Evolutionary conservation across 2,797 vertebrate species (phyloP), one percentile per base, ranked within the genome.

Genomic region (Phrynocephalus vlangalii): DNA sequence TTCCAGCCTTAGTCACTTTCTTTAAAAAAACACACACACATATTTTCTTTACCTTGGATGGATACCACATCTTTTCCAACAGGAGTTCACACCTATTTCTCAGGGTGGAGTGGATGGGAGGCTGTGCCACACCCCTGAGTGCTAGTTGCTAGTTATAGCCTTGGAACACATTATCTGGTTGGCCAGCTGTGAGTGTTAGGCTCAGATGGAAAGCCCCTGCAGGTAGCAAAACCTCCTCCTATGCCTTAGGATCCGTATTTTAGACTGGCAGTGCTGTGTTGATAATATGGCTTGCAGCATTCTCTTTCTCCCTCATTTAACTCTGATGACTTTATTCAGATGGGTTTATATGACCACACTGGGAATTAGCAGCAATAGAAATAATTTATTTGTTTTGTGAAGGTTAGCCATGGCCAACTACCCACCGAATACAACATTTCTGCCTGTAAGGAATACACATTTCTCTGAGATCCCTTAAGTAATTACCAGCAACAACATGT

Each of bases 401-500:
- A 80, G 44, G 50, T 85, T 83, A 52, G 72, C 68, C 87, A 71
- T 30, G 88, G 63, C 38, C 87, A 24, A 15, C n/a, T 67, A 11
- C 30, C 38, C 78, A 86, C 56, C 0, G 0, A 88, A 92, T 87
- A 15, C 8, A 44, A 33, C 18, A 73, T 72, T 13, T 72, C 28
- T 10, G 30, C 13, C 1, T 56, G n/a, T 7, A 15, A 6, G 13
- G 70, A 38, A n/a, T 82, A 84, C 83, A 26, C 80, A 83, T 88
- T 28, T 4, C 79, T 78, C 38, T 7, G 78, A 75, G 26, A 68
- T 86, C 71, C 28, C 38, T 88, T 90, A 89, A 92, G 81, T 91
- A 87, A 84, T 89, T 89, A 84, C 87, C 67, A 92, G 85, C 20
- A 52, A 28, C 11, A 3, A 56, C 6, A 18, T 22, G 63, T 86